Percentiles rank a stretch among this genome's conserved stretches.
Conservation (phyloP, 2,888 invertebrate species). For the Zonitis immaculata region DNA sequence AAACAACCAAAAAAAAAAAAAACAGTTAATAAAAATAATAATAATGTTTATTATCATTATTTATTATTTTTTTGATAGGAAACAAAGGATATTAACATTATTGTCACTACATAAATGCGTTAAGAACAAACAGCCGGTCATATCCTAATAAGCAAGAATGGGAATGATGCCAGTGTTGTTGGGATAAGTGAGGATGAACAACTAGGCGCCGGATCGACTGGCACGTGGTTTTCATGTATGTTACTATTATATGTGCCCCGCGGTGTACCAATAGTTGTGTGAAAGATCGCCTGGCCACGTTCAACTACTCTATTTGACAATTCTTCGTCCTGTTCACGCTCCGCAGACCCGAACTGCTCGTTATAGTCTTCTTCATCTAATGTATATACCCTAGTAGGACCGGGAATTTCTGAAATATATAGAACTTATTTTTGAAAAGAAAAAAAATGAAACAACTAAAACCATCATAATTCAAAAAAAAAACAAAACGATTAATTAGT, state of each 20-base stretch:
- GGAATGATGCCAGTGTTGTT: constrained; percentile 18
- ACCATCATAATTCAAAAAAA: no score
- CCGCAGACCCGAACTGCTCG: constrained; percentile 67
- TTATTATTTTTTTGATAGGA: neutral
- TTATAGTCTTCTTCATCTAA: constrained; percentile 54
- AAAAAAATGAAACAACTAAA: no score
- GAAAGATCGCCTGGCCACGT: constrained; percentile 21
- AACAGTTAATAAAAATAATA: no score
- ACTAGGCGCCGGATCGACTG: constrained; percentile 31
- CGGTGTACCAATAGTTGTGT: constrained; percentile 22
- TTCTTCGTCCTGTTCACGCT: constrained; percentile 64
- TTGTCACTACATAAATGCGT: constrained; percentile 43
- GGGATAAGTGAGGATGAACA: constrained; percentile 19
- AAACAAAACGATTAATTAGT: no score
- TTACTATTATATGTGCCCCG: constrained; percentile 21
- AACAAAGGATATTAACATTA: constrained; percentile 28
- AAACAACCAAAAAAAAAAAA: constrained; percentile 12
- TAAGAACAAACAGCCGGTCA: constrained; percentile 31
- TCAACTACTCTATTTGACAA: constrained; percentile 42
- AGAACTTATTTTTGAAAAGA: no score
- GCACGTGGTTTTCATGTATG: constrained; percentile 35
- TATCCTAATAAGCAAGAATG: constrained; percentile 30
- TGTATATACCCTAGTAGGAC: constrained; percentile 58
- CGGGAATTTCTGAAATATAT: constrained; percentile 65
- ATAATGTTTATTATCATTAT: constrained; percentile 5